A percentile compares a stretch with the other conserved stretches of the same genome.
Evolutionary conservation across 2,113 vertebrate genomes (phyloP).

Genomic region (Rhinolophus ferrumequinum): DNA sequence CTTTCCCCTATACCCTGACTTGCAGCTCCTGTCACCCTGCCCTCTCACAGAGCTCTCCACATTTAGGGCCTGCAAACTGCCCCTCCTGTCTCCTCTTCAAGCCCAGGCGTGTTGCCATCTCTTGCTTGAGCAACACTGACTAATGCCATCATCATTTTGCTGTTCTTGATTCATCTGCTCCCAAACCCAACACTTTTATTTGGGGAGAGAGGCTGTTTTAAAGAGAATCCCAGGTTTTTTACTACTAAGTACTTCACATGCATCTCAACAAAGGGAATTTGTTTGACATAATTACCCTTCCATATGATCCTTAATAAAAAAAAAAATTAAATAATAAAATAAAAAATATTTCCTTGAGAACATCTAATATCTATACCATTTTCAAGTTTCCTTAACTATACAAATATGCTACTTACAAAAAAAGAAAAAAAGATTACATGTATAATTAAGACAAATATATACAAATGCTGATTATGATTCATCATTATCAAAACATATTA

Average conservation of each 20-base stretch:
- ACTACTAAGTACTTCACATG: background rate
- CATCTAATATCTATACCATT: background rate
- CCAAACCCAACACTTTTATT: background rate
- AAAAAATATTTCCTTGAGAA: background rate
- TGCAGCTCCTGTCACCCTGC: background rate
- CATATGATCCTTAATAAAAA: background rate
- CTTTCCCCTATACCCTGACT: fast-evolving
- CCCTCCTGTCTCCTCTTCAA: background rate
- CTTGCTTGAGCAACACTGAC: background rate
- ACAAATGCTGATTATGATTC: background rate
- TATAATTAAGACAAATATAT: background rate
- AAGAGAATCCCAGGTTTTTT: background rate
- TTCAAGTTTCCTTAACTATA: background rate
- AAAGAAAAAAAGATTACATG: background rate
- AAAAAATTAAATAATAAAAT: background rate
- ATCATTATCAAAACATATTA: background rate
- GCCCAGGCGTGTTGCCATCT: background rate
- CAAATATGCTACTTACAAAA: background rate
- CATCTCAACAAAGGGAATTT: background rate
- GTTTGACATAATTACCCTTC: background rate
- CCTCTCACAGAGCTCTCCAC: background rate
- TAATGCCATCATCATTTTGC: background rate
- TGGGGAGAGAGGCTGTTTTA: background rate
- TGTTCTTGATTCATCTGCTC: background rate
- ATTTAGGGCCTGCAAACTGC: background rate